Evolutionary conservation across 2,888 invertebrate species (phyloP).

Genomic region (Microctonus brassicae): DNA sequence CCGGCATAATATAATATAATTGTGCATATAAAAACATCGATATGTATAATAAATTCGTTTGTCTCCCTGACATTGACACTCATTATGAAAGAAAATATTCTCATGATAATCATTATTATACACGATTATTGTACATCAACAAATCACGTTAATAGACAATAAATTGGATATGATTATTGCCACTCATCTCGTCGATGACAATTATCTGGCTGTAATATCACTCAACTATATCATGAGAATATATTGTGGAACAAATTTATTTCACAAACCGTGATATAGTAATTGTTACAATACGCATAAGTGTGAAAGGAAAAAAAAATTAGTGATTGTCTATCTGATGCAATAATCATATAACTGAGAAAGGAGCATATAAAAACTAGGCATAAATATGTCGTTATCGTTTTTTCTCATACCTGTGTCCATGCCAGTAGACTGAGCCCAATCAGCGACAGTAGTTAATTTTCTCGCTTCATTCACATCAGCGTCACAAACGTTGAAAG

Average conservation of each 20-base stretch:
- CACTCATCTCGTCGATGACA: constrained; percentile 4
- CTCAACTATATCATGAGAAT: neutral
- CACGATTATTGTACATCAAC: neutral
- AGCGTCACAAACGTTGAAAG: constrained; percentile 68
- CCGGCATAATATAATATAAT: neutral
- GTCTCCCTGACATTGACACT: neutral
- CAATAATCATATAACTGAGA: too few species aligned
- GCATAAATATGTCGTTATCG: neutral
- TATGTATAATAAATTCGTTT: neutral
- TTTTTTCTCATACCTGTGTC: constrained; percentile 69
- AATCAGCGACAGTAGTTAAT: constrained; percentile 72
- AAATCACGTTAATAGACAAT: neutral
- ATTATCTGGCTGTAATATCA: neutral
- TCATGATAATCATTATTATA: neutral
- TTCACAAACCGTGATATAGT: neutral
- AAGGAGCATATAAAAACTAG: too few species aligned
- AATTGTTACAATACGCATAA: neutral
- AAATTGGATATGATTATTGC: constrained; percentile 8
- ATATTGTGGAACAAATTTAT: neutral
- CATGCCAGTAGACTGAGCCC: constrained; percentile 74
- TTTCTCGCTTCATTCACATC: constrained; percentile 59
- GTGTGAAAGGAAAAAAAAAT: neutral
- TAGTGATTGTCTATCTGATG: too few species aligned
- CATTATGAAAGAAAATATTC: neutral
- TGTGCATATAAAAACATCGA: neutral